phyloP scores from a whole-genome alignment of 2,113 vertebrate species.

The Ciconia stormi region DNA sequence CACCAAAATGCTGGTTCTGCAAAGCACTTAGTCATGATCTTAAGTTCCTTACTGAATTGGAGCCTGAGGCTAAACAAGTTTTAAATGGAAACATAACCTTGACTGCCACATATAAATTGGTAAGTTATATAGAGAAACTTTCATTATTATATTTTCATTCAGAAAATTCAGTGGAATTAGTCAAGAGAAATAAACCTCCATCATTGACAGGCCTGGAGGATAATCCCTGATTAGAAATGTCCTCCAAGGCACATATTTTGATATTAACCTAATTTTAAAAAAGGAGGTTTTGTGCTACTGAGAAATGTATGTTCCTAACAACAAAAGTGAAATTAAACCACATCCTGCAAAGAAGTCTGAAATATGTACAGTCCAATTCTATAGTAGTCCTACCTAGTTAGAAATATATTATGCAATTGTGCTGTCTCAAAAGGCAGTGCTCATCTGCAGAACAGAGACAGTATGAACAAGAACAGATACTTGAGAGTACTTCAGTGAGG shows the following conservation, averaged over 20 bases:
- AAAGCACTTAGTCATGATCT: background rate
- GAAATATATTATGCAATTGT: background rate
- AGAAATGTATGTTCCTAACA: background rate
- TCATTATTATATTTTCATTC: constrained; percentile 1
- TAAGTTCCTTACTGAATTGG: background rate
- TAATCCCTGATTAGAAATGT: constrained; percentile 16
- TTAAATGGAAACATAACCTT: background rate
- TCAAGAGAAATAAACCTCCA: background rate
- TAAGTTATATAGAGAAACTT: background rate
- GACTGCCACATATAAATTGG: background rate
- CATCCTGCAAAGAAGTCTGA: background rate
- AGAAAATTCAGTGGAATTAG: constrained; percentile 6
- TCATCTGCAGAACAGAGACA: background rate
- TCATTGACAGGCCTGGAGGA: background rate
- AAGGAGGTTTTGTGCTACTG: background rate
- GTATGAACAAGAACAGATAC: background rate
- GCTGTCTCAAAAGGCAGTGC: background rate
- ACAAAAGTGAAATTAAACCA: background rate
- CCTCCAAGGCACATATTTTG: background rate
- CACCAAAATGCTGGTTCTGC: background rate
- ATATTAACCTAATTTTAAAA: constrained; percentile 14
- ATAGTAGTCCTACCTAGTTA: background rate
- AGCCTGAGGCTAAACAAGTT: background rate
- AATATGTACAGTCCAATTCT: background rate
- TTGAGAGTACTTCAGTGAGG: background rate